Base-by-base conservation (phyloP, 2,797 vertebrate species). In the Microtus californicus region DNA sequence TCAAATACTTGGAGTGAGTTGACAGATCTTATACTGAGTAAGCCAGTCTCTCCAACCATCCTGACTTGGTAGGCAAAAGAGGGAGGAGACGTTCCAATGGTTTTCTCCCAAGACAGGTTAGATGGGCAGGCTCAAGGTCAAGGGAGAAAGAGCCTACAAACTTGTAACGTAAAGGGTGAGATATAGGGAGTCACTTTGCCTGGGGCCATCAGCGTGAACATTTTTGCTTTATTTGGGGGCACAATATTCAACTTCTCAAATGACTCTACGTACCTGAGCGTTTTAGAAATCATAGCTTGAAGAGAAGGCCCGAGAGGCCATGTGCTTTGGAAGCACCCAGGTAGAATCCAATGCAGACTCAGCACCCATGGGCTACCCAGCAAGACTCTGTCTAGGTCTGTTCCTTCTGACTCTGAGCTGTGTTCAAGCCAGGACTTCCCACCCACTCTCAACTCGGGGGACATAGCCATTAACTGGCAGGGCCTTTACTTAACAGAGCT, bases 401-500 rank as follows among this genome's bases (percentile, higher is more conserved):
- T 86, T 74, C 80, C 63, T 87, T 54, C 83, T 69, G 51, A 27
- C 61, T 93, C 0, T 0, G 12, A 59, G 69, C 69, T 67, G 79
- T 43, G 40, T 83, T 94, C 73, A 45, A 87, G 29, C 85, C 87
- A 59, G 80, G 40, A 56, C 77, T 81, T 86, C 21, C 81, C 40
- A 13, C 56, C 19, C 21, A 15, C 3, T 2, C 65, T 61, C 63
- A 96, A 85, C 87, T 77, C 2, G 0, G 89, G 54, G 54, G 90
- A 80, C 17, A 10, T 37, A 56, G 81, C 73, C 93, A 27, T 86
- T 27, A 51, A 91, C 90, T 86, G 9, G 17, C 3, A 0, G 40
- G 87, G 59, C 96, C 77, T 73, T 79, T 37, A 78, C 96, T 69
- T 90, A 65, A 45, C 61, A 1, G 89, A 87, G 95, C 93, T 9